A percentile compares a stretch with the other conserved stretches of the same genome.
These are phyloP conservation scores for Dryococelus australis DNA, from an alignment of 2,888 invertebrate genomes.

Conservation along the genomic window DNA sequence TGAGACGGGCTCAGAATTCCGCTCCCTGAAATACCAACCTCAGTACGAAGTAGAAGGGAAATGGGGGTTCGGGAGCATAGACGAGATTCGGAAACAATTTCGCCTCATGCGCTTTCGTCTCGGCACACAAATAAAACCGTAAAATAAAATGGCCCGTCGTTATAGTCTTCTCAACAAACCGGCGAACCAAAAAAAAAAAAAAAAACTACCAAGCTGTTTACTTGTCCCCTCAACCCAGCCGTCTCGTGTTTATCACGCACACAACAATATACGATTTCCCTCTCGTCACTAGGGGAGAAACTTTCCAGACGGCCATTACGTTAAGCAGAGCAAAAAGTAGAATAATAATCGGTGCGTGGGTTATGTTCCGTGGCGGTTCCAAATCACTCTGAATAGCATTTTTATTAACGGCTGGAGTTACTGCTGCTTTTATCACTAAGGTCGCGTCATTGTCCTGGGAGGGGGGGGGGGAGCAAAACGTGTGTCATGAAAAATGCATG, in stretches of 20 bases:
- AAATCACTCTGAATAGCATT: too few relatives aligned
- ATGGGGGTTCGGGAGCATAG: background rate
- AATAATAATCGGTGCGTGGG: background rate
- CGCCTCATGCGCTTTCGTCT: background rate
- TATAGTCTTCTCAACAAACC: background rate
- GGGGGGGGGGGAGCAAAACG: too few relatives aligned
- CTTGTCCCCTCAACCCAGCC: background rate
- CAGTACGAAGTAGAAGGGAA: background rate
- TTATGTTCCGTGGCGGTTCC: too few relatives aligned
- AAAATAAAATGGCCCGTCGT: slow-evolving; percentile 6
- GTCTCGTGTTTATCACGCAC: background rate
- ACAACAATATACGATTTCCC: background rate
- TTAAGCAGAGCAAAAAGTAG: background rate
- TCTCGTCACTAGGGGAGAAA: background rate
- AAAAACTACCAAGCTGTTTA: background rate
- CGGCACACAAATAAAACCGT: slow-evolving; percentile 9
- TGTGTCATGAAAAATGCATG: too few relatives aligned
- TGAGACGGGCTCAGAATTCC: background rate
- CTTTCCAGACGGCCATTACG: background rate
- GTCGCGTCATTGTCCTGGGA: too few relatives aligned
- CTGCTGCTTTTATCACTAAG: too few relatives aligned
- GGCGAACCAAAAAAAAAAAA: background rate
- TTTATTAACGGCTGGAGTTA: too few relatives aligned
- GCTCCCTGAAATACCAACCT: background rate
- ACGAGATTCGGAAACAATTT: slow-evolving; percentile 6